phyloP scores from a whole-genome alignment of 2,113 vertebrate species.

The Trogon surrucura region DNA sequence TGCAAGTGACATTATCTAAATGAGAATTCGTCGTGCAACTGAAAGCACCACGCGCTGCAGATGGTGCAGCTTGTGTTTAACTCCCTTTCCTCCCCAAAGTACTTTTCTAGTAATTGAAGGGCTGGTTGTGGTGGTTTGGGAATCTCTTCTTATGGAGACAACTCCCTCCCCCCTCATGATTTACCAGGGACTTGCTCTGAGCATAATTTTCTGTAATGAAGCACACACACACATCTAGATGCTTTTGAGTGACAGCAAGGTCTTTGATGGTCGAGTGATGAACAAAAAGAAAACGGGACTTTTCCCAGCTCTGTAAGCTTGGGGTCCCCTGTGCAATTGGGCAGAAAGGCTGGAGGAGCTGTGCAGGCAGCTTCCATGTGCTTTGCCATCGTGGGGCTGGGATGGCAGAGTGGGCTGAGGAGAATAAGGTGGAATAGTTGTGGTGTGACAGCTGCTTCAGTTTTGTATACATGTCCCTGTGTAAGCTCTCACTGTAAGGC shows the following conservation, averaged over 20 bases:
- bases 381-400: neutral
- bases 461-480: fast-evolving
- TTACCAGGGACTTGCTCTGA: neutral
- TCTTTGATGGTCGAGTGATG: neutral
- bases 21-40: fast-evolving
- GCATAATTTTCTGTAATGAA: neutral
- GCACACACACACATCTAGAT: neutral
- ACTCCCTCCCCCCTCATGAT: fast-evolving
- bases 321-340: neutral
- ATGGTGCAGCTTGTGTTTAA: neutral
- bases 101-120: neutral
- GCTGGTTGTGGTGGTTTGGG: neutral
- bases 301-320: neutral
- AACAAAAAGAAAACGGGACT: fast-evolving
- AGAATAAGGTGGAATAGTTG: neutral
- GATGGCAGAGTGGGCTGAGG: neutral
- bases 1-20: neutral
- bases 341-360: neutral
- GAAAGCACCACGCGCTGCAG: fast-evolving
- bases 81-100: neutral
- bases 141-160: neutral
- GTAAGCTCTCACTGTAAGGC: neutral
- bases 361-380: neutral
- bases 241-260: neutral
- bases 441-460: neutral